Percentiles rank a stretch among this genome's conserved stretches.
Conservation (phyloP, 2,888 invertebrate species). For the Cephus pygmeus region DNA sequence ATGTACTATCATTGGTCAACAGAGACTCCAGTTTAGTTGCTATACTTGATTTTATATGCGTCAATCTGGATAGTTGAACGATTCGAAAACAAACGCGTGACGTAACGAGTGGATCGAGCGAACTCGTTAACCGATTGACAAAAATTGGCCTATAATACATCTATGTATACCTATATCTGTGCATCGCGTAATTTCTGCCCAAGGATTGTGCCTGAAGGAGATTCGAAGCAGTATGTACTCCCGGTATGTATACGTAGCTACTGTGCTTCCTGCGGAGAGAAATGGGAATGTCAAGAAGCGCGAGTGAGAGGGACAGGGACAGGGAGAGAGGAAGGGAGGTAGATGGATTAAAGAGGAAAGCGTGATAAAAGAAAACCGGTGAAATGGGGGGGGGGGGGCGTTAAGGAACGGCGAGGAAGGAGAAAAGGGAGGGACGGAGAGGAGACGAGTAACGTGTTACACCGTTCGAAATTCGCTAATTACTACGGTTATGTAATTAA, state of each 20-base stretch:
- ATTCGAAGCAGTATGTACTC: not conserved
- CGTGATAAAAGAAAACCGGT: not conserved
- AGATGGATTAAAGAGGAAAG: slow-evolving; percentile 3
- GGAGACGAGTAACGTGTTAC: not conserved
- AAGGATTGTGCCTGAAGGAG: not conserved
- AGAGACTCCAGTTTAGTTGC: not conserved
- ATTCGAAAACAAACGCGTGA: not conserved
- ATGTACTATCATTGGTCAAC: not conserved
- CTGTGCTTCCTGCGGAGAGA: slow-evolving; percentile 7
- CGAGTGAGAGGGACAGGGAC: not conserved
- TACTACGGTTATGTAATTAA: slow-evolving; percentile 20
- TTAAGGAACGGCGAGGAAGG: not conserved
- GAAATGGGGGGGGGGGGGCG: not conserved
- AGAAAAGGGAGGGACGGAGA: not conserved
- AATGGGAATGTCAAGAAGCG: slow-evolving; percentile 12
- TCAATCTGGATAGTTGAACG: not conserved
- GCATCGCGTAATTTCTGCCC: slow-evolving; percentile 21
- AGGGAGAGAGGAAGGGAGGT: slow-evolving; percentile 9
- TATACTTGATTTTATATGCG: not conserved
- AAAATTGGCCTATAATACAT: slow-evolving; percentile 17
- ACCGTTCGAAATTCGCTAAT: slow-evolving; percentile 19
- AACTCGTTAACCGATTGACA: slow-evolving; percentile 17
- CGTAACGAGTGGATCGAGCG: slow-evolving; percentile 7
- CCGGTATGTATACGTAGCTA: slow-evolving; percentile 6
- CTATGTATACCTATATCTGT: slow-evolving; percentile 26